A percentile compares a stretch with the other conserved stretches of the same genome.
Evolutionary conservation across 2,113 vertebrate species (phyloP).

Genomic region (Glareola pratincola): DNA sequence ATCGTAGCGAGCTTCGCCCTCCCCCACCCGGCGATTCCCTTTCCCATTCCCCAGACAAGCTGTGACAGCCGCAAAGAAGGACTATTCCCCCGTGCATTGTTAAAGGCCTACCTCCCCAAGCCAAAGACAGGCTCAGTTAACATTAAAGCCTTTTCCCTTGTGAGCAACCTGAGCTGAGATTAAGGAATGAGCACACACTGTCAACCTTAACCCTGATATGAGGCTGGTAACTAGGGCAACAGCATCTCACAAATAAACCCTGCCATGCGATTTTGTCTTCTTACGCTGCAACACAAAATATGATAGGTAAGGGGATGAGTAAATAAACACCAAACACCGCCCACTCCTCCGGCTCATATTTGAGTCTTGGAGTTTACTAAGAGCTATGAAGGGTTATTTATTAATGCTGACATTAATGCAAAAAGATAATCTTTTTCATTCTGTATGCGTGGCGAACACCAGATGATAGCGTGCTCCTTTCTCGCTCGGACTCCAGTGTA

Average conservation of each 20-base stretch:
- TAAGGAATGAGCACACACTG: slow-evolving; percentile 53
- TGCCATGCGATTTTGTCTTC: background rate
- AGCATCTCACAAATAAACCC: slow-evolving; percentile 24
- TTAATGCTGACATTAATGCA: background rate
- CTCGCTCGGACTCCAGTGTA: background rate
- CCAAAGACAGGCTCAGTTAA: slow-evolving; percentile 47
- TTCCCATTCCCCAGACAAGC: background rate
- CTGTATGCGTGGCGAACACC: background rate
- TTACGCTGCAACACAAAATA: background rate
- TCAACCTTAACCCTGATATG: slow-evolving; percentile 55
- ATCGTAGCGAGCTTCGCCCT: background rate
- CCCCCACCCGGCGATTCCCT: background rate
- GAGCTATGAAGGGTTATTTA: background rate
- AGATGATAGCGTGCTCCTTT: background rate
- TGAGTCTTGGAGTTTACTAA: background rate
- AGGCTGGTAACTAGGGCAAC: slow-evolving; percentile 62
- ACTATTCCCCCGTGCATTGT: slow-evolving; percentile 1
- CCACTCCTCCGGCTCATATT: background rate
- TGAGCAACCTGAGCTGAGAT: slow-evolving; percentile 59
- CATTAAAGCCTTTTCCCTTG: slow-evolving; percentile 49
- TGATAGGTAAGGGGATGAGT: background rate
- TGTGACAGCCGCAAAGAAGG: slow-evolving; percentile 13
- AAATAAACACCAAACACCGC: background rate
- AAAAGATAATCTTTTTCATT: background rate
- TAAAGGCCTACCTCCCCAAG: slow-evolving; percentile 41